phyloP scores from a whole-genome alignment of 2,888 invertebrate species.

The Cerastis rubricosa region DNA sequence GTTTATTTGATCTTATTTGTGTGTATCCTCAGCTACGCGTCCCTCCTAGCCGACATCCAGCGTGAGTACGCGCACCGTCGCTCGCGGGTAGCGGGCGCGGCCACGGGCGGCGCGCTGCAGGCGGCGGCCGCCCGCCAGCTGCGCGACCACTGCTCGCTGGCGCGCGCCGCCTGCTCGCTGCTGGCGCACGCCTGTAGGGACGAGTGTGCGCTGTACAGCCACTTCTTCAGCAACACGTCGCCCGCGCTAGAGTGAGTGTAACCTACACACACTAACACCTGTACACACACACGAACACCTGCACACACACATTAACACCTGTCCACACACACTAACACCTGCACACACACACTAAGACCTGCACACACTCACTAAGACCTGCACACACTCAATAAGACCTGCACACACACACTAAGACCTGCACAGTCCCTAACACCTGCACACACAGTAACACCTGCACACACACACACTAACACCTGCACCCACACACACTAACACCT shows the following conservation, averaged over 20 bases:
- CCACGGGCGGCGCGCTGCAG: constrained; percentile 93
- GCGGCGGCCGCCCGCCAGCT: constrained; percentile 92
- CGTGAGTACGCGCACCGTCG: constrained; percentile 92
- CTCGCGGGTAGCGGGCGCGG: constrained; percentile 91
- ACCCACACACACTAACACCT: no score
- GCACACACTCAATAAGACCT: no score
- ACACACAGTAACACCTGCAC: no score
- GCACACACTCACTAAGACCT: no score
- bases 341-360: no score
- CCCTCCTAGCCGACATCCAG: constrained; percentile 93
- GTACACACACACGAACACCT: no score
- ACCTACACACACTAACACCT: no score
- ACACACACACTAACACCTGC: no score
- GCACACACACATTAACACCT: no score
- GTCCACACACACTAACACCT: no score
- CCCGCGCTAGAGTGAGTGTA: constrained; percentile 91
- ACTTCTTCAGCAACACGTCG: constrained; percentile 95
- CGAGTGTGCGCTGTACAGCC: constrained; percentile 97
- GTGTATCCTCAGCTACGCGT: constrained; percentile 94
- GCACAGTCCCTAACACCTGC: no score
- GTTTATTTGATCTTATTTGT: constrained; percentile 80
- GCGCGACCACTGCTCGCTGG: constrained; percentile 82
- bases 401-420: no score
- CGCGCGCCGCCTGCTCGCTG: constrained; percentile 93
- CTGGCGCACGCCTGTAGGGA: constrained; percentile 98